A percentile compares a stretch with the other conserved stretches of the same genome.
phyloP scores from a whole-genome alignment of 2,888 invertebrate species.

The Ochropleura leucogaster region DNA sequence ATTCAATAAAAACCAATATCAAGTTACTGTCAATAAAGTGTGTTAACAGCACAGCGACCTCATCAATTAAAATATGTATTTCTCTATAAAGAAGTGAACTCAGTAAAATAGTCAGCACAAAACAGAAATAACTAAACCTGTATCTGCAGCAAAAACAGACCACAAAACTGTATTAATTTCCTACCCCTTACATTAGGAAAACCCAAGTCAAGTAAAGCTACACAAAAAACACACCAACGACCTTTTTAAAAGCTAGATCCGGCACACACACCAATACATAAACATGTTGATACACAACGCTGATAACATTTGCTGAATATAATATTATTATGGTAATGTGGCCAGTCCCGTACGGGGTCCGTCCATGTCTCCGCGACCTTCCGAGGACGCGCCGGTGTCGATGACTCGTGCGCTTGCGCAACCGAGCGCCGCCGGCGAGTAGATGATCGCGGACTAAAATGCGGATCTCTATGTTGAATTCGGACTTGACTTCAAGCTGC shows the following conservation, averaged over 20 bases:
- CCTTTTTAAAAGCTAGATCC: constrained; percentile 75
- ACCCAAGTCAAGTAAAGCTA: constrained; percentile 41
- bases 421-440: constrained; percentile 58
- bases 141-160: constrained; percentile 10
- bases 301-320: constrained; percentile 68
- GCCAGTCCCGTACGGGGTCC: constrained; percentile 70
- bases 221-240: constrained; percentile 60
- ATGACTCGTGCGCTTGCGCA: constrained; percentile 80
- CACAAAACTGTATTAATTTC: constrained; percentile 21
- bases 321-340: constrained; percentile 68
- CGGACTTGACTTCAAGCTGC: constrained; percentile 53
- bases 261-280: constrained; percentile 67
- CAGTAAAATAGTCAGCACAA: not conserved
- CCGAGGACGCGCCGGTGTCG: constrained; percentile 81
- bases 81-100: constrained; percentile 1
- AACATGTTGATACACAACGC: constrained; percentile 70
- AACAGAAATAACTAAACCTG: not conserved
- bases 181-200: constrained; percentile 51
- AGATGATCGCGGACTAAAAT: constrained; percentile 62
- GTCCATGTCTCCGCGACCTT: constrained; percentile 78
- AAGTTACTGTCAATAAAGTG: constrained; percentile 46
- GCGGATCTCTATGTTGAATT: constrained; percentile 50
- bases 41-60: constrained; percentile 56
- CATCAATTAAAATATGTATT: constrained; percentile 18
- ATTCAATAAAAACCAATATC: constrained; percentile 47